Conservation (phyloP, 2,113 vertebrate species). For the Melospiza georgiana region DNA sequence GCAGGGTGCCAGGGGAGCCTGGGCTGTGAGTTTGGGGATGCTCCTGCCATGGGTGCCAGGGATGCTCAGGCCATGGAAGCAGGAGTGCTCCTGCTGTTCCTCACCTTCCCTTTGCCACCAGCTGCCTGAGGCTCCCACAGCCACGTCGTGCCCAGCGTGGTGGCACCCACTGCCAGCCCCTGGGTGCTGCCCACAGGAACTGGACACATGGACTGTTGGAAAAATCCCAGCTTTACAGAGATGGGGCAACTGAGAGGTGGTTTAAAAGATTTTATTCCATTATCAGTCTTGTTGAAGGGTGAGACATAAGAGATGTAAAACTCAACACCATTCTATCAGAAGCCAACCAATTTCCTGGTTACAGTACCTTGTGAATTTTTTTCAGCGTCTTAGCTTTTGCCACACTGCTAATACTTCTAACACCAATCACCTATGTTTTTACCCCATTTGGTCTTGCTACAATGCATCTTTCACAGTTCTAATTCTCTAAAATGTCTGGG, state of each 20-base stretch:
- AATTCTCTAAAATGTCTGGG: background rate
- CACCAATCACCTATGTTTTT: background rate
- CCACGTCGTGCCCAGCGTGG: rapidly evolving
- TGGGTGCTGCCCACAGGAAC: background rate
- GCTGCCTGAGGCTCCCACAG: background rate
- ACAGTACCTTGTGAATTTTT: background rate
- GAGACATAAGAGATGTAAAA: background rate
- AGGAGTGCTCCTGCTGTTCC: background rate
- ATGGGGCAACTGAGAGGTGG: background rate
- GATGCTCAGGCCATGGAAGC: background rate
- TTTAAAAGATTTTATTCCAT: background rate
- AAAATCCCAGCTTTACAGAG: background rate
- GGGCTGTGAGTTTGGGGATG: too few species aligned
- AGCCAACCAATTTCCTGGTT: background rate
- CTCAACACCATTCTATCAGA: background rate
- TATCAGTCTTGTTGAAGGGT: background rate
- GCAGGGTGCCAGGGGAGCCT: background rate
- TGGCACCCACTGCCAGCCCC: background rate
- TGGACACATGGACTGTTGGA: background rate
- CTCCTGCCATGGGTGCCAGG: background rate
- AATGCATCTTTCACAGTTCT: background rate
- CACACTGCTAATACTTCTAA: background rate
- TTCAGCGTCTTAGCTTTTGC: background rate
- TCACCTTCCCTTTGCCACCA: background rate
- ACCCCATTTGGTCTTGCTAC: background rate